Base-by-base conservation (phyloP, 2,797 vertebrate species). In the Malurus splendens region DNA sequence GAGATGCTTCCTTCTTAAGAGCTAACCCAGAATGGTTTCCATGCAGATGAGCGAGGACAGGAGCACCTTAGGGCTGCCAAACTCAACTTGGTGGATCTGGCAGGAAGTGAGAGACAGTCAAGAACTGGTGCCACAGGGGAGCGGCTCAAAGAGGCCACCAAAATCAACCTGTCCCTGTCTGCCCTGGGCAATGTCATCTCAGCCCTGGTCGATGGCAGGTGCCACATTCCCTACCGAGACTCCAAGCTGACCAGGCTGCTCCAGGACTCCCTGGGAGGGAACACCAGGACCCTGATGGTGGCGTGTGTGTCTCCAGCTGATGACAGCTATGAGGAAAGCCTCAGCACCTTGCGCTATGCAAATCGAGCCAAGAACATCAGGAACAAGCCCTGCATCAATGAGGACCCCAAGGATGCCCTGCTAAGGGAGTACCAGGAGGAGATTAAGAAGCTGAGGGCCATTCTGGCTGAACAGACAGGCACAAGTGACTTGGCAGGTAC, bases 341-440 rank as follows among this genome's bases (percentile, higher is more conserved):
- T 99, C 80, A 98, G 98, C 96, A 98, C 98, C 0, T 88, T 99
- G 90, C 96, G 97, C 74, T 99, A 98, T 0, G 98, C 98, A 56
- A 98, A 98, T 95, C 96, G 97, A 3, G 98, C 98, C 38, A 99
- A 98, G 95, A 98, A 96, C 96, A 98, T 99, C 96, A 98, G 97
- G 96, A 99, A 99, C 97, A 97, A 98, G 28, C 98, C 98, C 2
- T 96, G 96, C 22, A 97, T 99, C 95, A 99, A 98, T 0, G 97
- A 99, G 94, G 98, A 99, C 94, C 98, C 98, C 66, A 99, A 99
- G 93, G 98, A 99, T 6, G 98, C 98, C 64, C 97, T 99, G 71
- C 97, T 99, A 61, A 97, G 98, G n/a, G 97, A 99, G 92, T 98
- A 98, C 90, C 98, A 98, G 94, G 98, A 99, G 86, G 98, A 99